Evolutionary conservation across 2,888 invertebrate species (phyloP), one percentile per base, ranked within the genome.

Genomic region (Cheilosia vernalis): DNA sequence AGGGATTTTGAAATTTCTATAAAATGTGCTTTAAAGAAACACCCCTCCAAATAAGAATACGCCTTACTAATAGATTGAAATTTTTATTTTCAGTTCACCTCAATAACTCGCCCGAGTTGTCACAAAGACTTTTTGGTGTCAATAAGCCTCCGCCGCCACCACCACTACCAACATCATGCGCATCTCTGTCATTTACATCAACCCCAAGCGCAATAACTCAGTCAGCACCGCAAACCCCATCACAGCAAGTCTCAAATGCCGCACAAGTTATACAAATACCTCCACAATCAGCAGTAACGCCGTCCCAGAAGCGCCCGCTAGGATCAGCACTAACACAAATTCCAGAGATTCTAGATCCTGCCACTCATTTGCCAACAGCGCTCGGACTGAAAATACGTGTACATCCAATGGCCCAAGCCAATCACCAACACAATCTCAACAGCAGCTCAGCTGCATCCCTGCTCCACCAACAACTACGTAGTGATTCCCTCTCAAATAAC

Each of bases 391-490:
- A 90, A 87, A 89, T 91, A 37, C 89, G 90, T 63, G 88, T 89
- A 1, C 90, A 89, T 85, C 87, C 88, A 33, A 85, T 85, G 84
- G 49, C 85, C 49, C 74, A 61, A 44, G 66, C 61, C 87, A 76
- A 79, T 49, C 87, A 83, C 33, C 87, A 85, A 30, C 82, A 81
- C 72, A 64, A 73, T 30, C 47, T 74, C 21, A 88, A 30, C 7
- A 55, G 55, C 42, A 85, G 63, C 13, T 88, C 87, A 76, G 87
- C 88, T 44, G 90, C 90, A 73, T 91, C 90, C 3, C 66, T 91
- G 78, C 87, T 92, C 1, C 92, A 92, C 73, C 91, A 92, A 82
- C 92, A 92, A 85, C 69, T 91, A 37, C 89, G 91, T 10, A 88
- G 87, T 4, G 90, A 90, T 67, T 58, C 82, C 0, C 87, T 90